Base-by-base conservation (phyloP, 2,113 vertebrate species). In the Toxostoma redivivum region DNA sequence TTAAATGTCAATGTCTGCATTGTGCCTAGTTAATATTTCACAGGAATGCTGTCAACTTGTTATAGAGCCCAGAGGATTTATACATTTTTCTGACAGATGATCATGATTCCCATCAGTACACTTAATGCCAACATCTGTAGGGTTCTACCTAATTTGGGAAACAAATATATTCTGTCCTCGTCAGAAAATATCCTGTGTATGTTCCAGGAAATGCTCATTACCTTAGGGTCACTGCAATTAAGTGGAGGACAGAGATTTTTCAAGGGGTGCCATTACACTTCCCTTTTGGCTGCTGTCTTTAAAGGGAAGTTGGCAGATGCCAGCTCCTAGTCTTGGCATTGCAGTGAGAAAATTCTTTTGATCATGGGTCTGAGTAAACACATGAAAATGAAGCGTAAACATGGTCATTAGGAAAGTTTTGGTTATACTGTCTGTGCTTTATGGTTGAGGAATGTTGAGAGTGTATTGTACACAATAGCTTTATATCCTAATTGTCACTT, bases 71-170 rank as follows among this genome's bases (percentile, higher is more conserved):
- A 94, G 90, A 97, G 95, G 96, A 97, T 87, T 96, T 95, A 81
- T 95, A 92, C 92, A 47, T 97, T 97, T 97, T 96, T 92, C 93
- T 97, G 97, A 97, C 97, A 98, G 97, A 96, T 94, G 95, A 97
- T 97, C 81, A 48, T 89, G 95, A 97, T 97, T 97, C 94, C 93
- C 96, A 86, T 97, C 94, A 97, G 94, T 94, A 80, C 95, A 70
- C 88, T 97, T 97, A 97, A 97, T 97, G 96, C 96, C 96, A 97
- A 66, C 89, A 95, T 95, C 87, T 97, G 86, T 94, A 97, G 92
- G 81, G 81, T 90, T 98, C 82, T 65, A 90, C 95, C 95, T 92
- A 95, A 94, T 98, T 95, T 97, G 77, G 69, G 94, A 97, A 97
- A 88, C 42, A 73, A 95, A 94, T 91, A 88, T 94, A 93, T 95